Evolutionary conservation across 2,888 invertebrate species (phyloP), one percentile per base, ranked within the genome.

Genomic region (Melanostoma mellinum): DNA sequence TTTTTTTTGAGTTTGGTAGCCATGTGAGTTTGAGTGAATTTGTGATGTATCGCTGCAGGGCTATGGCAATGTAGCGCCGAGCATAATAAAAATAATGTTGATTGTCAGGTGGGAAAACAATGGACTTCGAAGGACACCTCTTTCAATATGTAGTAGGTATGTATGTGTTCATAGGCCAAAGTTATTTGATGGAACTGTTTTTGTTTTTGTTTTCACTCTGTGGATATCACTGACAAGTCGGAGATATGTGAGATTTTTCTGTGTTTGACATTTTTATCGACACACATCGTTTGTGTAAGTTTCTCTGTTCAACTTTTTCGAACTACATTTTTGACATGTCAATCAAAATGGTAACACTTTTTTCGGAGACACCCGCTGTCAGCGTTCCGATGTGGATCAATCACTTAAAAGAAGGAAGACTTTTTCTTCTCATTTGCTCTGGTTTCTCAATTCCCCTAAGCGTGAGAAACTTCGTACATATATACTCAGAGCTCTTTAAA

Each of bases 91-190:
- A 73, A 75, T 75, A 72, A 73, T 76, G 73, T 69, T 82, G 82
- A 82, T 78, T 82, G 69, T 78, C 82, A 78, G 73, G 78, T 78
- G 73, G 78, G 68, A 73, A 73, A 78, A 82, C 78, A 74, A 82
- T 73, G 61, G 82, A 82, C 73, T 53, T 38, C 42, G 50, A 72
- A 68, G 81, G 72, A 73, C 67, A 72, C 48, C 36, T n/a, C 38
- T 53, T 32, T 60, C 8, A 32, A 6, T 48, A 4, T 10, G 44
- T 30, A 0, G 36, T 35, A 10, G 3, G 46, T 46, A 38, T 33
- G 33, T 42, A 38, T 6, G 9, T 56, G 8, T 42, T 42, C 42
- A 52, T 46, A 46, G 9, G 55, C 56, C 9, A 2, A 33, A 42
- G 52, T 33, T 44, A 71, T 76, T 38, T 48, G 48, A 40, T 2